These are phyloP conservation scores for Spilarctia lutea DNA, from an alignment of 2,888 invertebrate species.

Conservation along the genomic window DNA sequence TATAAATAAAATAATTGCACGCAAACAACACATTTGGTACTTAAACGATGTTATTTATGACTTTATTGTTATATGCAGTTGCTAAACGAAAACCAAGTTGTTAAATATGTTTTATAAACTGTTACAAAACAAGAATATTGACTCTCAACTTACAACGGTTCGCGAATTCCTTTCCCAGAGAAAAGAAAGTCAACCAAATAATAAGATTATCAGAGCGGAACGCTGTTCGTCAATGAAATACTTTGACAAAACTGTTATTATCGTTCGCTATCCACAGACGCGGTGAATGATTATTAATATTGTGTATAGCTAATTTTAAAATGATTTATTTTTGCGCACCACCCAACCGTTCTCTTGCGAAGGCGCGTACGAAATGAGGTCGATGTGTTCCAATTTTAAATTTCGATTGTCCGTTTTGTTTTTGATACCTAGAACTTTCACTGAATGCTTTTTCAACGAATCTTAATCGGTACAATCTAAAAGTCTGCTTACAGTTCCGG, in stretches of 20 bases:
- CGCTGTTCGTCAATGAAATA: constrained; percentile 57
- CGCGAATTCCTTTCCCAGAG: constrained; percentile 69
- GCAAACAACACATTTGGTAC: constrained; percentile 39
- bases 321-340: constrained; percentile 73
- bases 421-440: constrained; percentile 72
- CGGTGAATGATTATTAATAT: constrained; percentile 55
- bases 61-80: constrained; percentile 35
- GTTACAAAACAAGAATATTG: constrained; percentile 61
- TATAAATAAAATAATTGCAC: constrained; percentile 39
- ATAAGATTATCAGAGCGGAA: constrained; percentile 77
- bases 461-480: constrained; percentile 35
- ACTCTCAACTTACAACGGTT: constrained; percentile 54
- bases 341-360: constrained; percentile 70
- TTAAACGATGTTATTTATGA: constrained; percentile 30
- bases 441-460: constrained; percentile 52
- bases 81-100: constrained; percentile 31
- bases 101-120: constrained; percentile 55
- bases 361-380: constrained; percentile 78
- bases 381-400: constrained; percentile 82
- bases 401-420: constrained; percentile 72
- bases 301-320: constrained; percentile 63
- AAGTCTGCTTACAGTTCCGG: constrained; percentile 60
- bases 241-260: constrained; percentile 58
- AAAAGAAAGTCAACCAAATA: constrained; percentile 79
- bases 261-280: constrained; percentile 33